These are phyloP conservation scores for Eonycteris spelaea DNA, from an alignment of 2,113 vertebrate genomes.

Conservation along the genomic window DNA sequence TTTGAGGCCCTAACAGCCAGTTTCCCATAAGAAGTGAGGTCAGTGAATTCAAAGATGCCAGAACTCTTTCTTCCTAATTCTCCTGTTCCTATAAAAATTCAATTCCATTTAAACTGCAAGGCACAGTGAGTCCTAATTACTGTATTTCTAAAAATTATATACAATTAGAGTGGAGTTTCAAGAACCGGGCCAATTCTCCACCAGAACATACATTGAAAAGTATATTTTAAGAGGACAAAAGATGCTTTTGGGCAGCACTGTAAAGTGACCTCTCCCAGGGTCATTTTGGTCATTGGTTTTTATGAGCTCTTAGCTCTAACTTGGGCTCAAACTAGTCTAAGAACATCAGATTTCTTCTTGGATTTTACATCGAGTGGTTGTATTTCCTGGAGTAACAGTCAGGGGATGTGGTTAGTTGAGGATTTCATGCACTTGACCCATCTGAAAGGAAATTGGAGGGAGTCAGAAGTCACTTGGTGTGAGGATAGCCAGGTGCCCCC, in stretches of 20 bases:
- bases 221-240: conserved; percentile 24
- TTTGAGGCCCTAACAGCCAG: background rate
- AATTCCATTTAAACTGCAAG: background rate
- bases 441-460: background rate
- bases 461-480: too few species aligned
- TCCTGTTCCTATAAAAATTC: background rate
- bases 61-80: background rate
- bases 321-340: background rate
- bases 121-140: conserved; percentile 58
- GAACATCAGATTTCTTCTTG: background rate
- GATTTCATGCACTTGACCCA: fast-evolving
- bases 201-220: background rate
- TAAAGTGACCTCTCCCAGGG: background rate
- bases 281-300: background rate
- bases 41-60: background rate
- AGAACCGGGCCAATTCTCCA: background rate
- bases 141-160: conserved; percentile 60
- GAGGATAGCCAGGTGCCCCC: fast-evolving
- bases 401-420: fast-evolving
- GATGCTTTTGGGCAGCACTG: background rate
- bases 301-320: background rate
- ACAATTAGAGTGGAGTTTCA: conserved; percentile 50
- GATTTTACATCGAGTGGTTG: background rate
- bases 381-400: background rate
- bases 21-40: background rate